These are phyloP conservation scores for Tribolium castaneum DNA, from an alignment of 1,140 invertebrate species.

Conservation along the genomic window DNA sequence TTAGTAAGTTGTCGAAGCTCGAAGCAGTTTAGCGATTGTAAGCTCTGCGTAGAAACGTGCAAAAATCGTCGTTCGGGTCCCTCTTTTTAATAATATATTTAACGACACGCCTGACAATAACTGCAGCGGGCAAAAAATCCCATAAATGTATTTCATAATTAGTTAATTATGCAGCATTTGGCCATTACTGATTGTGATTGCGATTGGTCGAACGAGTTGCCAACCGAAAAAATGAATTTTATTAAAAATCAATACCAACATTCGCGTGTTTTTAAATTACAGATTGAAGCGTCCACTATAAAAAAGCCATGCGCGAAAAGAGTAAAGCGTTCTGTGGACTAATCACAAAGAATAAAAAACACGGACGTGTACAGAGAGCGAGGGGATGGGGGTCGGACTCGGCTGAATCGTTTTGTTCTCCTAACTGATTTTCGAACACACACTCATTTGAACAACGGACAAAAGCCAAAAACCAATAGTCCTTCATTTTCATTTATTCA, in stretches of 20 bases:
- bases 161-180: slow-evolving; percentile 62
- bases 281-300: slow-evolving; percentile 62
- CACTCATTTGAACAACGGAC: slow-evolving; percentile 61
- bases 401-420: slow-evolving; percentile 61
- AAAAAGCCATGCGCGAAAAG: slow-evolving; percentile 63
- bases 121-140: slow-evolving; percentile 52
- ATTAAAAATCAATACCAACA: slow-evolving; percentile 63
- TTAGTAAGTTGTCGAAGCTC: too few species aligned
- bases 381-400: slow-evolving; percentile 4
- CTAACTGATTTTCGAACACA: slow-evolving; percentile 63
- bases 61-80: neutral
- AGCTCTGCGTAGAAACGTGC: neutral
- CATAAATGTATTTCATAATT: slow-evolving; percentile 61
- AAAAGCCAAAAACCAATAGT: slow-evolving; percentile 64
- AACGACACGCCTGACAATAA: slow-evolving; percentile 50
- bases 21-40: neutral
- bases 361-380: slow-evolving; percentile 53
- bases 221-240: slow-evolving; percentile 64
- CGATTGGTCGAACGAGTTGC: slow-evolving; percentile 61
- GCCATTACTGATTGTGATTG: slow-evolving; percentile 61
- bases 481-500: slow-evolving; percentile 64
- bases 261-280: slow-evolving; percentile 63
- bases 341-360: slow-evolving; percentile 64
- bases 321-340: slow-evolving; percentile 61
- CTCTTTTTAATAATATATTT: slow-evolving; percentile 56